phyloP scores from a whole-genome alignment of 2,888 invertebrate genomes.

The Drosophila cracens region DNA sequence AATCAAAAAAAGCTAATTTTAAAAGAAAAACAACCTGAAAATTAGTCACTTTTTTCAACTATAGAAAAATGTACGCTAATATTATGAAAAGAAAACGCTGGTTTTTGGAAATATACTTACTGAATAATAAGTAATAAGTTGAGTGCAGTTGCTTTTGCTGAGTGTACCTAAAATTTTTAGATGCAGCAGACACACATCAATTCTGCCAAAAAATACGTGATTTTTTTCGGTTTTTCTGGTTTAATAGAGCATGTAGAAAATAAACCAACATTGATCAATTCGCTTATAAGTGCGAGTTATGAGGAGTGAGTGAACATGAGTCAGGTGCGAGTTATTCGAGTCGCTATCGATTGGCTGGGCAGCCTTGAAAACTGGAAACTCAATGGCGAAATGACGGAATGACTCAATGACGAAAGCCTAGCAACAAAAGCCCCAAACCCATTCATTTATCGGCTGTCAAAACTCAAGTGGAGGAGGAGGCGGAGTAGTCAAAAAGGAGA shows the following conservation, averaged over 20 bases:
- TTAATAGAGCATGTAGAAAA: slow-evolving; percentile 62
- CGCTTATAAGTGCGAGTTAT: slow-evolving; percentile 37
- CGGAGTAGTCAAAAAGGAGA: slow-evolving; percentile 5
- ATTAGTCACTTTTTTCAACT: not conserved
- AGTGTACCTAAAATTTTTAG: not conserved
- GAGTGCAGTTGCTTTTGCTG: not conserved
- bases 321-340: slow-evolving; percentile 34
- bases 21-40: not conserved
- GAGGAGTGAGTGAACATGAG: slow-evolving; percentile 2
- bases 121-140: not conserved
- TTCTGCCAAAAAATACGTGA: slow-evolving; percentile 61
- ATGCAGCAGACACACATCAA: slow-evolving; percentile 43
- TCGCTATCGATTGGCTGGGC: slow-evolving; percentile 51
- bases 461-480: slow-evolving; percentile 23
- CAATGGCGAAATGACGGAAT: slow-evolving; percentile 30
- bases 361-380: slow-evolving; percentile 52
- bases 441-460: slow-evolving; percentile 60
- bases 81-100: not conserved
- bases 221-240: slow-evolving; percentile 49
- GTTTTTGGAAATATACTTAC: not conserved
- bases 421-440: slow-evolving; percentile 33
- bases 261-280: slow-evolving; percentile 69
- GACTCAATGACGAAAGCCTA: slow-evolving; percentile 42
- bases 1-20: not conserved
- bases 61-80: too few relatives aligned